These are phyloP conservation scores for Lepetodrilus schrolli DNA, from an alignment of 2,888 invertebrate species.

Conservation along the genomic window DNA sequence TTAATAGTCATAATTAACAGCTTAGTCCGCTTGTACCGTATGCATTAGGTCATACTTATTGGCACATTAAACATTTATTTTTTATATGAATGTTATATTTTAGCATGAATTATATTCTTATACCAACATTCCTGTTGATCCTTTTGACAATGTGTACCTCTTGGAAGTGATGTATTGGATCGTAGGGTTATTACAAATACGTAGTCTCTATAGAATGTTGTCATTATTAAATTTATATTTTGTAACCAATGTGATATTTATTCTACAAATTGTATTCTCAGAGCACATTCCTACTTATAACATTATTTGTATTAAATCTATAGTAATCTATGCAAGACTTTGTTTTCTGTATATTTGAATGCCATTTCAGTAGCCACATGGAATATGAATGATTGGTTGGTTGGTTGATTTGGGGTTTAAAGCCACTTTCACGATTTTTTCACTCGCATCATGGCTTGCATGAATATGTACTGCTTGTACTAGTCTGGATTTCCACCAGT, in stretches of 20 bases:
- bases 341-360: too few relatives aligned
- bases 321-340: background rate
- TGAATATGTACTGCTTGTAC: too few relatives aligned
- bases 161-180: constrained; percentile 14
- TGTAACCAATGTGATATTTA: constrained; percentile 15
- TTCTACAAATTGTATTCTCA: constrained; percentile 2
- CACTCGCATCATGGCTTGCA: too few relatives aligned
- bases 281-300: constrained; percentile 12
- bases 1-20: too few relatives aligned
- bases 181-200: background rate
- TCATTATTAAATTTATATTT: constrained; percentile 11
- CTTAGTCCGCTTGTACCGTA: too few relatives aligned
- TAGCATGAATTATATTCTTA: background rate
- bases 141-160: constrained; percentile 1
- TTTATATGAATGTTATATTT: background rate
- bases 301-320: constrained; percentile 24
- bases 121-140: background rate
- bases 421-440: too few relatives aligned
- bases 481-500: too few relatives aligned
- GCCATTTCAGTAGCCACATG: too few relatives aligned
- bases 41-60: background rate
- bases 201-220: background rate
- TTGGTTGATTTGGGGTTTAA: too few relatives aligned
- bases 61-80: too few relatives aligned
- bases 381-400: too few relatives aligned